Base-by-base conservation (phyloP, 2,888 invertebrate genomes). In the Tinea pellionella region DNA sequence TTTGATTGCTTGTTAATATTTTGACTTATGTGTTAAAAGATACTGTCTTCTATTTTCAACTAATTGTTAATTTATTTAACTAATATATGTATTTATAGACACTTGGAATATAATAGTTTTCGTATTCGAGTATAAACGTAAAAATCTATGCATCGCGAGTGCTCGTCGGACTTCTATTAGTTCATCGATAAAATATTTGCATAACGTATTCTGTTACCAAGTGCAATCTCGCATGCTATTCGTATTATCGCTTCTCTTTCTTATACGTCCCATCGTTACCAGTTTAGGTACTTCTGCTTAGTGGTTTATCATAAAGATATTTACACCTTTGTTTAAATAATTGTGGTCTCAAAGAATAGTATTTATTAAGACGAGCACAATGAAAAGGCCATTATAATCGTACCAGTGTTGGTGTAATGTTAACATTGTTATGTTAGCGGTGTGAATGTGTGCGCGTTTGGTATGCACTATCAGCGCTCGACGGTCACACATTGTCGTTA, bases 351-450 rank as follows among this genome's bases (percentile, higher is more conserved):
- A 37, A 3, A 24, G 24, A 24, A 24, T 37, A 37, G 37, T 37
- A 37, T 37, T 37, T 16, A 19, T 19, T 19, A 53, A 7, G 53
- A n/a, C n/a, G n/a, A n/a, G 53, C 53, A 53, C 53, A 53, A 53
- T 53, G 53, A 53, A 24, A 19, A 53, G 47, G 18, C 53, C 53
- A 53, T 53, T 53, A 53, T 53, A 24, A 51, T 51, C 13, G 15
- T 16, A 51, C 8, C 13, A 41, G 41, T 41, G 41, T 41, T 41
- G 8, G 8, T 41, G 41, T n/a, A n/a, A 41, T 41, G 41, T 41
- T 12, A 2, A 15, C 47, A 9, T 16, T 47, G 16, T 16, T 47
- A 47, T n/a, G n/a, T 2, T 24, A 6, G 47, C 8, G 15, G 47
- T 47, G 15, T 4, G 47, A 15, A 12, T 53, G 53, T 53, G 53